Base-by-base conservation (phyloP, 2,888 invertebrate genomes). In the Hirtodrosophila duncani region DNA sequence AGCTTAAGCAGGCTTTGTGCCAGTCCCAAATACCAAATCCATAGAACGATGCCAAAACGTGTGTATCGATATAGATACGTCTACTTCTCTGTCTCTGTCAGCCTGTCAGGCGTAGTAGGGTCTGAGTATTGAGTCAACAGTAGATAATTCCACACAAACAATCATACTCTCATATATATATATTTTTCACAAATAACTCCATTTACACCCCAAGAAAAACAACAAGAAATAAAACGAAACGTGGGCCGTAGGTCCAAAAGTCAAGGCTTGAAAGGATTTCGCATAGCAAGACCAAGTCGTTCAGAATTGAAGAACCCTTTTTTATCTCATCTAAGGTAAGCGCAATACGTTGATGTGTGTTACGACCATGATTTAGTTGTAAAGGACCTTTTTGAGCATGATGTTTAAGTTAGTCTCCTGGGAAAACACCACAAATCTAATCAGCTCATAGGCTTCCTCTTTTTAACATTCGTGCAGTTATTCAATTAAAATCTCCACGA, bases 401-500 rank as follows among this genome's bases (percentile, higher is more conserved):
- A 17, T 9, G 5, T 13, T 36, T 13, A 21, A 17, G 31, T 9
- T 14, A 18, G 13, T 14, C 34, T n/a, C 34, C 34, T 9, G 23
- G 20, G 23, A n/a, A 21, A 11, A 13, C 13, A 14, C 34, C 14
- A 39, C 21, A 53, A 63, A 48, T 66, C 57, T 56, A 31, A 21
- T 31, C 20, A 14, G n/a, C n/a, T n/a, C n/a, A n/a, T n/a, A n/a
- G 18, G 45, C 43, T 53, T 34, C 13, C 20, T 29, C 30, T 41
- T 44, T 34, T 34, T 18, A 43, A 49, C 60, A 58, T 43, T 43
- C 53, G 44, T 46, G 44, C 53, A 61, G 72, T 72, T 69, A 68
- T 74, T 77, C 72, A 74, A 74, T 74, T 77, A 77, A 74, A 74
- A 74, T 63, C 61, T 26, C 8, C 26, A 8, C 4, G n/a, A n/a